phyloP scores from a whole-genome alignment of 2,113 vertebrate species.

The Promerops cafer region DNA sequence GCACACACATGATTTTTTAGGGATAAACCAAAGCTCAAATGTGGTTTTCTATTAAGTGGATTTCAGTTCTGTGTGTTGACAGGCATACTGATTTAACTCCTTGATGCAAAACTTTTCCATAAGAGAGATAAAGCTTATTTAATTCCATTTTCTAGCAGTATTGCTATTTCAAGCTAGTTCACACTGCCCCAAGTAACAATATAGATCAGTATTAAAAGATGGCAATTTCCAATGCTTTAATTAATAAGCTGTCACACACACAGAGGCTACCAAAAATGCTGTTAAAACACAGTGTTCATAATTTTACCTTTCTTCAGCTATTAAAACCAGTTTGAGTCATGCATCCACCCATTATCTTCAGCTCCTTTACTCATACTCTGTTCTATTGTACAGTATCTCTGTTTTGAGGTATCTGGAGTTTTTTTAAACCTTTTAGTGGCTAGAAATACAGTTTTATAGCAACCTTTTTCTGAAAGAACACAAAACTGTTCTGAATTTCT shows the following conservation, averaged over 20 bases:
- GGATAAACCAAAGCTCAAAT: neutral
- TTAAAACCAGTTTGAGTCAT: neutral
- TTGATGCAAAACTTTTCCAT: neutral
- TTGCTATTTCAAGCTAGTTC: neutral
- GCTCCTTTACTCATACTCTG: neutral
- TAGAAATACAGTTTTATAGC: neutral
- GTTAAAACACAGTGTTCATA: neutral
- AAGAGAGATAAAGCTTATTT: neutral
- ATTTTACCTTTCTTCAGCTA: conserved; percentile 3
- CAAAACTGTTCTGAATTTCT: neutral
- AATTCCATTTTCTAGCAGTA: neutral
- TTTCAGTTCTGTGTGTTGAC: neutral
- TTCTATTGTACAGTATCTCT: neutral
- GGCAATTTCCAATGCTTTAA: neutral
- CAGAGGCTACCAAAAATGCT: neutral
- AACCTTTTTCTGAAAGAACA: neutral
- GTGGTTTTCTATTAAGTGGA: neutral
- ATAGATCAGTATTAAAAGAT: neutral
- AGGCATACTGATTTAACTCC: neutral
- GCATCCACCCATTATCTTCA: neutral
- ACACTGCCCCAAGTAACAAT: neutral
- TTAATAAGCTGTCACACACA: neutral
- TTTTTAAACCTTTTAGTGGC: neutral
- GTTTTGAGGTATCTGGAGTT: neutral
- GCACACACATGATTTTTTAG: neutral